Percentiles rank a stretch among this genome's conserved stretches.
phyloP scores from a whole-genome alignment of 1,140 invertebrate species.

The Lordiphosa collinella region DNA sequence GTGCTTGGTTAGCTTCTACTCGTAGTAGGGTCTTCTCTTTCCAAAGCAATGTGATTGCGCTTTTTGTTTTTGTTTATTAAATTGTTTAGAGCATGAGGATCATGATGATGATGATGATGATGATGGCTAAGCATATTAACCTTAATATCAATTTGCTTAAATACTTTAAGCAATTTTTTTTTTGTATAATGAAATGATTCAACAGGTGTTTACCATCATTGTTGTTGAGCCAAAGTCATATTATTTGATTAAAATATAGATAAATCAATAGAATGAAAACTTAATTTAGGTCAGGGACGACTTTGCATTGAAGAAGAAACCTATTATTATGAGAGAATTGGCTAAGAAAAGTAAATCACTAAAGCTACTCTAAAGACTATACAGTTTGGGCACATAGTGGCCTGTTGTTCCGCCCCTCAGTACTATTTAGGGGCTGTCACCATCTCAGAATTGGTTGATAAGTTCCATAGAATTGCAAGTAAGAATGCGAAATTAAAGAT shows the following conservation, averaged over 20 bases:
- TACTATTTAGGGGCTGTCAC: too few species aligned
- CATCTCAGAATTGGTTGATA: too few species aligned
- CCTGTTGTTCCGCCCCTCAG: too few species aligned
- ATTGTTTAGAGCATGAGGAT: slow-evolving; percentile 6
- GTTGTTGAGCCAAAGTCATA: too few species aligned
- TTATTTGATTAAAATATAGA: slow-evolving; percentile 2
- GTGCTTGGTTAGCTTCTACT: slow-evolving; percentile 11
- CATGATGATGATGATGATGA: slow-evolving; percentile 1
- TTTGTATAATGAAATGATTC: slow-evolving; percentile 2
- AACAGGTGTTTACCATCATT: slow-evolving; percentile 2
- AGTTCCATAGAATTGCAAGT: too few species aligned
- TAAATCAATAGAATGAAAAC: neutral
- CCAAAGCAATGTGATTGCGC: neutral
- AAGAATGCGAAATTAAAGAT: too few species aligned
- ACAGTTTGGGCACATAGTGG: too few species aligned
- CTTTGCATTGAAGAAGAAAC: neutral
- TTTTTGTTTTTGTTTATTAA: slow-evolving; percentile 9
- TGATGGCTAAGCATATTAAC: slow-evolving; percentile 9
- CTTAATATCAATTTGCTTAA: slow-evolving; percentile 9
- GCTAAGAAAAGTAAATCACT: neutral
- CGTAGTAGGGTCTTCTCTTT: neutral
- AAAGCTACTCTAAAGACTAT: too few species aligned
- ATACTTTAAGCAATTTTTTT: too few species aligned
- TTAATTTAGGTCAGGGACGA: neutral
- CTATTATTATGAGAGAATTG: neutral